Evolutionary conservation across 2,113 vertebrate species (phyloP), one percentile per base, ranked within the genome.

Genomic region (Xenopus borealis): DNA sequence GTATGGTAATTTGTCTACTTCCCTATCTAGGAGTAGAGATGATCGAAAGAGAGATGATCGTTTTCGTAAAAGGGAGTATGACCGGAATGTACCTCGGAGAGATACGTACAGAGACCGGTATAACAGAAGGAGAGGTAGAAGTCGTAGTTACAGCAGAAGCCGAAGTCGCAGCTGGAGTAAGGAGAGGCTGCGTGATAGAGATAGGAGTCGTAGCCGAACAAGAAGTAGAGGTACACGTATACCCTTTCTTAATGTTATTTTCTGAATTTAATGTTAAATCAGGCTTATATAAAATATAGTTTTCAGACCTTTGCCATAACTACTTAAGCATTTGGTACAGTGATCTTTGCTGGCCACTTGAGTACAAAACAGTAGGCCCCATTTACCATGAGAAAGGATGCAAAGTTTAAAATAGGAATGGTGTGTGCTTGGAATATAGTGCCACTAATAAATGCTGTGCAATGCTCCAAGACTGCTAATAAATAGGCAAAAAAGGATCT

Each of bases 1-100:
- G 33, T 40, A 9, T 40, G 23, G 33, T 40, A 40, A 40, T 40
- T 40, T 40, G 10, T 3, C 47, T 50, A 1, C 8, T 70, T 2
- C 63, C 62, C 27, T 79, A 69, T 78, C 81, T 80, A 99, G 97
- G 88, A 95, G 94, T 85, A 91, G 91, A 1, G 97, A 99, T 83
- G 97, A 99, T 70, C 94, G 96, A 75, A 95, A 98, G 74, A 95
- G 97, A 82, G 96, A 98, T 8, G 97, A 99, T 71, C 97, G 98
- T 57, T 92, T 94, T 80, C 92, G 97, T 6, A 98, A 98, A 84
- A 91, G 98, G 77, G 98, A 99, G 55, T 98, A 98, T 76, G 97
- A 99, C 57, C 91, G 96, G 72, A 93, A 92, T 72, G 93, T 88
- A 13, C 94, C 93, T 58, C 89, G 97, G 72, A 92, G 97, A 79